These are phyloP conservation scores for Congeria kusceri DNA, from an alignment of 2,888 invertebrate species.

Conservation along the genomic window DNA sequence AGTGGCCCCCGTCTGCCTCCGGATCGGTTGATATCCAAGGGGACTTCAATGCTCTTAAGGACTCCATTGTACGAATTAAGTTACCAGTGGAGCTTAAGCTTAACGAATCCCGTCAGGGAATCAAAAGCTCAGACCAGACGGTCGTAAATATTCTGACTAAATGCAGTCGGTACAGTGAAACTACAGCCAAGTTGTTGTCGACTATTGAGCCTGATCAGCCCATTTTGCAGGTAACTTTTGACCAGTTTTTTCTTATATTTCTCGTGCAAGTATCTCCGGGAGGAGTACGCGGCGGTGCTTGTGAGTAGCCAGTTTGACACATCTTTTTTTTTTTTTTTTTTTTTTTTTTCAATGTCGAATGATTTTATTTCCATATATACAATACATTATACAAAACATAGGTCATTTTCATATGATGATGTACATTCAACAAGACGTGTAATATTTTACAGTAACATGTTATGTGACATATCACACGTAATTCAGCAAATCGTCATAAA, in stretches of 20 bases:
- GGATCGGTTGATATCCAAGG: slow-evolving; percentile 3
- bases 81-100: slow-evolving; percentile 19
- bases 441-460: too few species aligned
- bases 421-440: too few species aligned
- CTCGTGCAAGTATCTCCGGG: not conserved
- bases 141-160: slow-evolving; percentile 14
- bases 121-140: slow-evolving; percentile 19
- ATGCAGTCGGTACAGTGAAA: slow-evolving; percentile 20
- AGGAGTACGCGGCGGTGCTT: not conserved
- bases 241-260: not conserved
- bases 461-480: too few species aligned
- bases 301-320: slow-evolving; percentile 17
- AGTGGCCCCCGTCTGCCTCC: not conserved
- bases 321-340: too few species aligned
- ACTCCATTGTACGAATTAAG: slow-evolving; percentile 15
- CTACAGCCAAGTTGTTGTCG: not conserved
- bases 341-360: too few species aligned
- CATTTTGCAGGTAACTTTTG: not conserved
- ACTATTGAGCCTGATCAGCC: slow-evolving; percentile 8
- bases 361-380: too few species aligned
- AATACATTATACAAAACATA: too few species aligned
- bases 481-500: too few species aligned
- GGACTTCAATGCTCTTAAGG: slow-evolving; percentile 6
- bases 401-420: too few species aligned
- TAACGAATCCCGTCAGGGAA: slow-evolving; percentile 27